Base-by-base conservation (phyloP, 2,888 invertebrate genomes). In the Portevinia maculata region DNA sequence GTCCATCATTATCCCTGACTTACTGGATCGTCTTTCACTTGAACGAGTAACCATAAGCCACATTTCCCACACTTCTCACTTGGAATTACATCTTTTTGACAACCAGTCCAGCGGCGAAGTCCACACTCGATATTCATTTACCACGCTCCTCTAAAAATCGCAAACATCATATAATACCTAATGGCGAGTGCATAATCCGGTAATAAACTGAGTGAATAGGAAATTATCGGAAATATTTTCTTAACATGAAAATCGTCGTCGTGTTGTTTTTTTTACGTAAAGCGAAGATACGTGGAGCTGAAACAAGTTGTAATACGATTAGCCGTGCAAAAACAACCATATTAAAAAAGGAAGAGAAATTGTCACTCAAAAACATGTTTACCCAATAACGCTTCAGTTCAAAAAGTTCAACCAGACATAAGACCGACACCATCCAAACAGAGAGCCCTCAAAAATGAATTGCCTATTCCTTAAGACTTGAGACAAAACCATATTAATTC, bases 171-270 rank as follows among this genome's bases (percentile, higher is more conserved):
- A 59, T 44, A 60, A 67, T 83, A 83, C 71, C 76, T 76, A 81
- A 81, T 76, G 81, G 76, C 60, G 81, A 76, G 81, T 76, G 71
- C 67, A 71, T 83, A 83, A 83, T 83, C 83, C 76, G 55, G 59
- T 83, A 83, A 76, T 76, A 76, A 76, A 71, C 81, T 70, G 57
- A 70, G n/a, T 79, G 59, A 67, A 67, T 55, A 73, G 70, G 48
- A 74, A 75, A 53, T 75, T 52, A 64, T 70, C 46, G 71, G 17
- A 53, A 52, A 60, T 64, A 64, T 64, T 52, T 50, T 48, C 65
- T 65, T 60, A 60, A 48, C 30, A 17, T 50, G 5, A 24, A 24
- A 24, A 24, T 5, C 24, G 24, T 24, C 24, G n/a, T n/a, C n/a
- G n/a, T 24, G 24, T 24, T 24, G 5, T 5, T 24, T 2, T 11